phyloP scores from a whole-genome alignment of 2,888 invertebrate species.

The Chironomus tentans region DNA sequence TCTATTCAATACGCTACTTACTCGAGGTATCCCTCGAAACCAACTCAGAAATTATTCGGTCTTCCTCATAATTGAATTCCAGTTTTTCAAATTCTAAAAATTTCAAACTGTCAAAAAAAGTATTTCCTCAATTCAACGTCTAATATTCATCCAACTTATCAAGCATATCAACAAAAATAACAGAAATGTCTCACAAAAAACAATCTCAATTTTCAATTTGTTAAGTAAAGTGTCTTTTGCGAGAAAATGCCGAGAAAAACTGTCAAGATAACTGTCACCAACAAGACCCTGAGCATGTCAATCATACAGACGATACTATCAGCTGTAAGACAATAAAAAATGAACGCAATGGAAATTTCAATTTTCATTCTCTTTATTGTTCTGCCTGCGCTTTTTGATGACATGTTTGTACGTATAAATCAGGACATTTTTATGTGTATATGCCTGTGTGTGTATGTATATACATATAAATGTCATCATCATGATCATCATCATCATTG shows the following conservation, averaged over 20 bases:
- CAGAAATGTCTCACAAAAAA: not conserved
- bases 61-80: too few species aligned
- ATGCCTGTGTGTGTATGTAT: not conserved
- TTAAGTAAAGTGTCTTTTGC: not conserved
- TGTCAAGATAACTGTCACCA: slow-evolving; percentile 4
- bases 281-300: not conserved
- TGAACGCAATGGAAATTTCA: too few species aligned
- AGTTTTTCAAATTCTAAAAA: too few species aligned
- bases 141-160: too few species aligned
- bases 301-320: not conserved
- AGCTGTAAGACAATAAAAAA: not conserved
- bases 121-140: too few species aligned
- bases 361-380: too few species aligned
- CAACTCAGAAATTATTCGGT: too few species aligned
- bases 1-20: too few species aligned
- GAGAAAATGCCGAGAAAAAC: not conserved
- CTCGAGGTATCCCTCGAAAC: too few species aligned
- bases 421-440: not conserved
- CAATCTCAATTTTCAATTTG: not conserved
- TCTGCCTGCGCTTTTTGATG: too few species aligned
- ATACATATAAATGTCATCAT: not conserved
- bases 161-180: too few species aligned
- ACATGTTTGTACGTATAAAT: not conserved
- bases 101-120: too few species aligned
- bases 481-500: not conserved